A percentile compares a stretch with the other conserved stretches of the same genome.
Conservation (phyloP, 2,113 vertebrate species). For the Rissa tridactyla region DNA sequence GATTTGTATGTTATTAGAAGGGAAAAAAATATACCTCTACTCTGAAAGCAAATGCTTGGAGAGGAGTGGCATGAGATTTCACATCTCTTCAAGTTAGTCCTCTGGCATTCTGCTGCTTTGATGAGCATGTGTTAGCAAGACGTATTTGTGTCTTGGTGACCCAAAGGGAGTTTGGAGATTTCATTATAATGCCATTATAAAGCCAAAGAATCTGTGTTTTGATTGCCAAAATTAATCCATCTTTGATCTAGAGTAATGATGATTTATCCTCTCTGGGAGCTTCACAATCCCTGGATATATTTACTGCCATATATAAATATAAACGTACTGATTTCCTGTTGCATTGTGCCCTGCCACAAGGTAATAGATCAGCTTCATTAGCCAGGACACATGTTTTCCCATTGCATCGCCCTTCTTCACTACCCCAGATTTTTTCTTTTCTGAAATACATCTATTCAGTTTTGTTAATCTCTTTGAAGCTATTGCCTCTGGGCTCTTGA, state of each 20-base stretch:
- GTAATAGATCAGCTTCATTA: background rate
- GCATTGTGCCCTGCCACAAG: background rate
- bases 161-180: background rate
- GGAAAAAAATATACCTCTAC: background rate
- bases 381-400: background rate
- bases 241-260: background rate
- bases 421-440: background rate
- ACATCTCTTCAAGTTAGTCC: background rate
- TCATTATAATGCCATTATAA: slow-evolving; percentile 26
- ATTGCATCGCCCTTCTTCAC: background rate
- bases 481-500: background rate
- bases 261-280: slow-evolving; percentile 5
- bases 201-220: slow-evolving; percentile 14
- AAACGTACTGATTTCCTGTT: background rate
- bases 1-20: background rate
- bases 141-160: background rate
- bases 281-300: slow-evolving; percentile 4
- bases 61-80: background rate
- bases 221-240: slow-evolving; percentile 39
- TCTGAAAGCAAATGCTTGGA: background rate
- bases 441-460: background rate
- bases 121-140: background rate
- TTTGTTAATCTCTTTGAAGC: background rate
- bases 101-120: background rate
- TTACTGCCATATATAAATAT: background rate